Percentiles rank a stretch among this genome's conserved stretches.
phyloP scores from a whole-genome alignment of 2,113 vertebrate genomes.

The Charina bottae region DNA sequence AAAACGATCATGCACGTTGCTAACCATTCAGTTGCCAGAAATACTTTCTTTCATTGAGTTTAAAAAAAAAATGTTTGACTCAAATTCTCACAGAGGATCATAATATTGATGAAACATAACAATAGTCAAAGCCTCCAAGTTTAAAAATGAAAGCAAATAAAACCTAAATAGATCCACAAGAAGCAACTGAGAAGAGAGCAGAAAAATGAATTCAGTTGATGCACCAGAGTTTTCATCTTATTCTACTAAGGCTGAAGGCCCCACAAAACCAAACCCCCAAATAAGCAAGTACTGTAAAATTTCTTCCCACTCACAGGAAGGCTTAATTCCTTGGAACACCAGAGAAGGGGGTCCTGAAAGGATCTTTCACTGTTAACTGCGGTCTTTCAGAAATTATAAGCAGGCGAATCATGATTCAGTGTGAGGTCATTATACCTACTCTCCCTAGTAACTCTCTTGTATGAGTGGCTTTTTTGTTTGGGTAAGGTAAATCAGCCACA shows the following conservation, averaged over 20 bases:
- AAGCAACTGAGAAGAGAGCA: neutral
- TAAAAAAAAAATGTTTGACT: neutral
- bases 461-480: neutral
- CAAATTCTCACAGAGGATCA: neutral
- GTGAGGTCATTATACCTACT: neutral
- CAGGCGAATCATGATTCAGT: neutral
- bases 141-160: neutral
- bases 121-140: neutral
- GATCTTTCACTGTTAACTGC: neutral
- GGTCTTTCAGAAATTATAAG: neutral
- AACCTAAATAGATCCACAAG: neutral
- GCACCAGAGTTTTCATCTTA: neutral
- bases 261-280: neutral
- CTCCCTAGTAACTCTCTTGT: neutral
- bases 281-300: neutral
- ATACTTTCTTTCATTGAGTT: neutral
- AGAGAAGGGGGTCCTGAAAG: neutral
- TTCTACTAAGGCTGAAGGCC: neutral
- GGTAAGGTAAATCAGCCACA: neutral
- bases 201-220: neutral
- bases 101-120: neutral
- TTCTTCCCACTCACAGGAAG: neutral
- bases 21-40: neutral
- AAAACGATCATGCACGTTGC: neutral
- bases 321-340: neutral